Conservation (phyloP, 2,797 vertebrate genomes). For the Pseudochaenichthys georgianus region DNA sequence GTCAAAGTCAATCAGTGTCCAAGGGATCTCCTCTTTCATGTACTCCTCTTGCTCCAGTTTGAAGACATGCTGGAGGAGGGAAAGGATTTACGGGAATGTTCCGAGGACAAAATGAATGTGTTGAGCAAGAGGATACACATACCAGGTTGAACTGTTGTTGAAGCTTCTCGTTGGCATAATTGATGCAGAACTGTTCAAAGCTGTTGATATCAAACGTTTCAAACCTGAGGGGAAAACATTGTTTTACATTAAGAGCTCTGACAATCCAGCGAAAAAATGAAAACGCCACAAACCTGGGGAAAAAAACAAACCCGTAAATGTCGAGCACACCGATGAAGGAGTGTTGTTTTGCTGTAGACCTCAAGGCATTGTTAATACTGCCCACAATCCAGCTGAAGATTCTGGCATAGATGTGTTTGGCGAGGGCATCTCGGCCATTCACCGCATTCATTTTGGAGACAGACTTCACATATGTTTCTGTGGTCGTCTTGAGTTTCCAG, state of each 20-base stretch:
- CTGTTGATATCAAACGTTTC: constrained; percentile 98
- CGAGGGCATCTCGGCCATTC: constrained; percentile 93
- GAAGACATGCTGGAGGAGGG: constrained; percentile 92
- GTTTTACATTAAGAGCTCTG: not conserved
- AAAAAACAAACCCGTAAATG: constrained; percentile 92
- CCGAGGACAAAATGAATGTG: not conserved
- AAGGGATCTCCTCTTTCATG: constrained; percentile 96
- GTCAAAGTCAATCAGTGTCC: constrained; percentile 98
- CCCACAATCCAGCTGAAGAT: constrained; percentile 94
- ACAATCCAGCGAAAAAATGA: not conserved
- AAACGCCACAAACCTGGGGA: not conserved
- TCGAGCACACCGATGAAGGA: constrained; percentile 98
- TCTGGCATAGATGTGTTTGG: constrained; percentile 95
- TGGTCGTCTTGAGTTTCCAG: constrained; percentile 91
- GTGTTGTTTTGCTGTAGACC: constrained; percentile 87
- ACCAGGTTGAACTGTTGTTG: constrained; percentile 99
- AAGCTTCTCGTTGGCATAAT: constrained; percentile 98
- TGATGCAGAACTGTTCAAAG: constrained; percentile 99
- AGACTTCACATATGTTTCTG: constrained; percentile 93
- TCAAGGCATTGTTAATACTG: constrained; percentile 91
- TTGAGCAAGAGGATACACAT: constrained; percentile 48
- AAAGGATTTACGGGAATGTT: constrained; percentile 8
- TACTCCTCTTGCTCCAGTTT: constrained; percentile 99
- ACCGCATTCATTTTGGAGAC: constrained; percentile 90
- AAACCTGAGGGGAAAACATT: constrained; percentile 84